A percentile compares a stretch with the other conserved stretches of the same genome.
phyloP scores from a whole-genome alignment of 1,140 invertebrate genomes.

The Drosophila sp. region DNA sequence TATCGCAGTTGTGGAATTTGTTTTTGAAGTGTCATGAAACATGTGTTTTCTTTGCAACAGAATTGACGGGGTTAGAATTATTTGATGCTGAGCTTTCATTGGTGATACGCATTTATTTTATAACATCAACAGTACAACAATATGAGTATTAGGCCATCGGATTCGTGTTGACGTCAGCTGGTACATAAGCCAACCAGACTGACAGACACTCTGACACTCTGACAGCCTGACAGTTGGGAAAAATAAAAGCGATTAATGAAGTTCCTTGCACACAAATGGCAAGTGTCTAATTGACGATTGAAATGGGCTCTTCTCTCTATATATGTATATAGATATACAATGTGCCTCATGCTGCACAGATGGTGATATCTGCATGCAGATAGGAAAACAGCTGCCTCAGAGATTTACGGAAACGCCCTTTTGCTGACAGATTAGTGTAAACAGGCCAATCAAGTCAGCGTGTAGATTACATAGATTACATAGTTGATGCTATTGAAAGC shows the following conservation, averaged over 20 bases:
- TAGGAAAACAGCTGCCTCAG: constrained; percentile 47
- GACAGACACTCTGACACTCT: constrained; percentile 49
- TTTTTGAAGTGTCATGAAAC: constrained; percentile 69
- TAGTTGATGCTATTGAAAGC: background rate
- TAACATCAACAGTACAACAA: constrained; percentile 30
- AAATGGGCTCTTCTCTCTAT: constrained; percentile 24
- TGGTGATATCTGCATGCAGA: constrained; percentile 53
- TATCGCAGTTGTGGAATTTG: constrained; percentile 49
- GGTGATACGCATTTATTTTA: constrained; percentile 49
- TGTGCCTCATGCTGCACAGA: constrained; percentile 3
- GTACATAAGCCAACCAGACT: constrained; percentile 52
- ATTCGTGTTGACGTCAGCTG: constrained; percentile 64
- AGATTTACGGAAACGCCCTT: constrained; percentile 34
- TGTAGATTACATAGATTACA: constrained; percentile 1
- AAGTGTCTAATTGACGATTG: constrained; percentile 69
- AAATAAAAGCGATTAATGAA: constrained; percentile 73
- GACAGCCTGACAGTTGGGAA: constrained; percentile 33
- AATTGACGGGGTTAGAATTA: background rate
- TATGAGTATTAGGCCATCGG: constrained; percentile 34
- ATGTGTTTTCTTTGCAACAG: constrained; percentile 57
- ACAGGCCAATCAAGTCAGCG: constrained; percentile 20
- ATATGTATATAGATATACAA: background rate
- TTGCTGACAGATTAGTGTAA: constrained; percentile 42
- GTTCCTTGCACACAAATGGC: constrained; percentile 60
- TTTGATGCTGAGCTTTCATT: constrained; percentile 25